phyloP scores from a whole-genome alignment of 2,888 invertebrate species.

The Odontocolon sp. region DNA sequence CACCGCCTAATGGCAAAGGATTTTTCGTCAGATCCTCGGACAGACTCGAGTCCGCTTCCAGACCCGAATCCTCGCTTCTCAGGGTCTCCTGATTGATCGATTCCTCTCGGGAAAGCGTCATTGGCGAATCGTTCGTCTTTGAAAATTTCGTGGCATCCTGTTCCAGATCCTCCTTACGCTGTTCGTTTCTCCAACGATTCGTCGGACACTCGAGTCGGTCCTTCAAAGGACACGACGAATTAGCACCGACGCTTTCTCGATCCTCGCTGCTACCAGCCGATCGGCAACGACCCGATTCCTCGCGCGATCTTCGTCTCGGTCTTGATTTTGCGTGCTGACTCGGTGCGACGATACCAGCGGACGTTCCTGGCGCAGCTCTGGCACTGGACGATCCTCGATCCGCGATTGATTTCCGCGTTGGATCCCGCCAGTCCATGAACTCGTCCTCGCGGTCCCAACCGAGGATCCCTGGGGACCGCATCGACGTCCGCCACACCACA shows the following conservation, averaged over 20 bases:
- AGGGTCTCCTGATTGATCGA: conserved; percentile 28
- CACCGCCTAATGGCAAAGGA: background rate
- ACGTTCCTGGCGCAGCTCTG: conserved; percentile 34
- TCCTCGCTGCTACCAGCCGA: conserved; percentile 76
- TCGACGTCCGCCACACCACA: conserved; percentile 80
- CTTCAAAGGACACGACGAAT: conserved; percentile 77
- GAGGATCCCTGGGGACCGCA: conserved; percentile 79
- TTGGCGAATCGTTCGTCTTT: conserved; percentile 19
- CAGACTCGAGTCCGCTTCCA: conserved; percentile 46
- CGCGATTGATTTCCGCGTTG: conserved; percentile 63
- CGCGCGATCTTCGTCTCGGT: conserved; percentile 72
- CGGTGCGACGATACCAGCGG: conserved; percentile 75
- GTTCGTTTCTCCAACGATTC: conserved; percentile 66
- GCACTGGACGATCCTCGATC: conserved; percentile 55
- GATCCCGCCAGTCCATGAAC: conserved; percentile 80
- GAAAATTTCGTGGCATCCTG: conserved; percentile 40
- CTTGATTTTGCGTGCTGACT: conserved; percentile 60
- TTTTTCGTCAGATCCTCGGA: conserved; percentile 37
- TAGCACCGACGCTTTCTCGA: conserved; percentile 26
- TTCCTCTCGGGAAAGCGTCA: conserved; percentile 43
- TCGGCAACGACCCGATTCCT: conserved; percentile 66
- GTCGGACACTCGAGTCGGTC: conserved; percentile 66
- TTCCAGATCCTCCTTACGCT: conserved; percentile 68
- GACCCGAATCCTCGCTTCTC: conserved; percentile 49
- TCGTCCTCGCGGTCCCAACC: conserved; percentile 80